Conservation (phyloP, 2,888 invertebrate genomes). For the Eristalis intricaria region DNA sequence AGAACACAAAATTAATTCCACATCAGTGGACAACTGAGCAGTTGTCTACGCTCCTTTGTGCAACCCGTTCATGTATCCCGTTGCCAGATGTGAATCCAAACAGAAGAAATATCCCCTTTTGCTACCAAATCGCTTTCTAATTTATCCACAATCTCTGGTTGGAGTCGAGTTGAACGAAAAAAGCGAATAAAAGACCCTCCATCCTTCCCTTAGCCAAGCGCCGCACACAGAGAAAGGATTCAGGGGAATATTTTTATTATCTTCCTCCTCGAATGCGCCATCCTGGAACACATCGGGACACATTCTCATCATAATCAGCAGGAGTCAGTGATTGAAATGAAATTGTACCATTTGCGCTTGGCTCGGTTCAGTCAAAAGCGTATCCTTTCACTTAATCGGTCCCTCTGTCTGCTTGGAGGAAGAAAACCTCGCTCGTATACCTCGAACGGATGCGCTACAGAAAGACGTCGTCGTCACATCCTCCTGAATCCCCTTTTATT, state of each 20-base stretch:
- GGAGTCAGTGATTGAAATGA: slow-evolving; percentile 31
- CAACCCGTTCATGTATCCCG: background rate
- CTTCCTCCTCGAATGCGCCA: background rate
- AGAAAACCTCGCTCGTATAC: no score
- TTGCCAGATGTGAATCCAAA: background rate
- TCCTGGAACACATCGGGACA: slow-evolving; percentile 22
- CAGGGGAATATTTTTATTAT: background rate
- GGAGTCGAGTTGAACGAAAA: background rate
- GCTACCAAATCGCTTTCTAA: background rate
- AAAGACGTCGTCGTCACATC: background rate
- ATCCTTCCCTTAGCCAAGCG: background rate
- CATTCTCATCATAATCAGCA: slow-evolving; percentile 40
- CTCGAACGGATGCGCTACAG: background rate
- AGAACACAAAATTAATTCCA: background rate
- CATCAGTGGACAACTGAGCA: background rate
- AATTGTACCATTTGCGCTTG: slow-evolving; percentile 17
- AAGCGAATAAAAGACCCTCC: background rate
- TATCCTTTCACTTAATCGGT: background rate
- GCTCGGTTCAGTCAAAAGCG: background rate
- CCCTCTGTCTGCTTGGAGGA: background rate
- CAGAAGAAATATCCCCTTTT: background rate
- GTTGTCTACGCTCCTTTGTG: background rate
- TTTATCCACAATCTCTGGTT: background rate
- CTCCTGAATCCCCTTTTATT: background rate
- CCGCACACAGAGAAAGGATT: background rate